Conservation (phyloP, 2,113 vertebrate genomes). For the Aramus guarauna region DNA sequence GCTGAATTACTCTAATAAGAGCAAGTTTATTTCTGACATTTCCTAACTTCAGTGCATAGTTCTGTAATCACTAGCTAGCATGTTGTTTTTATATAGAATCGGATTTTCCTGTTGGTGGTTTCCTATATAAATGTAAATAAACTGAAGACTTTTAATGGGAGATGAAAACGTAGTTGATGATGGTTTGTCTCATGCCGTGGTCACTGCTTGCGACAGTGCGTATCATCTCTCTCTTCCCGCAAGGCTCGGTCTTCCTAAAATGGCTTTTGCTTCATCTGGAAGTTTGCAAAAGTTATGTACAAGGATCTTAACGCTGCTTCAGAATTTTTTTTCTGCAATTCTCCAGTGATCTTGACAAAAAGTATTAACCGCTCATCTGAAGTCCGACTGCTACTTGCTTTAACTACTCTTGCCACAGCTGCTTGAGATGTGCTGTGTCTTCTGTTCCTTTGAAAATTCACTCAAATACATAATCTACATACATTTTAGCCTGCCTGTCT, state of each 20-base stretch:
- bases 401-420: rapidly evolving
- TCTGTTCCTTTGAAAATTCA: rapidly evolving
- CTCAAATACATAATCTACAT: rapidly evolving
- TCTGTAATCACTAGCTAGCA: not conserved
- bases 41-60: rapidly evolving
- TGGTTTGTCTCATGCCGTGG: rapidly evolving
- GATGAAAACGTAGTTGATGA: rapidly evolving
- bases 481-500: rapidly evolving
- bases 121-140: not conserved
- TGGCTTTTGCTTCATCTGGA: not conserved
- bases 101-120: not conserved
- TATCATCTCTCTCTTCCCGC: rapidly evolving
- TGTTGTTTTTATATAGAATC: not conserved
- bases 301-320: not conserved
- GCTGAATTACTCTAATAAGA: rapidly evolving
- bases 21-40: rapidly evolving
- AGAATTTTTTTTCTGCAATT: not conserved
- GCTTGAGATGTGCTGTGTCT: not conserved
- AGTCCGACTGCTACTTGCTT: not conserved
- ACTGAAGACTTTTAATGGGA: not conserved
- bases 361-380: not conserved
- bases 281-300: rapidly evolving
- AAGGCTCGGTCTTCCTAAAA: not conserved
- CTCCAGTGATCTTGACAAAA: not conserved
- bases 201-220: rapidly evolving